phyloP scores from a whole-genome alignment of 2,797 vertebrate species.

The Ctenopoma multispine region DNA sequence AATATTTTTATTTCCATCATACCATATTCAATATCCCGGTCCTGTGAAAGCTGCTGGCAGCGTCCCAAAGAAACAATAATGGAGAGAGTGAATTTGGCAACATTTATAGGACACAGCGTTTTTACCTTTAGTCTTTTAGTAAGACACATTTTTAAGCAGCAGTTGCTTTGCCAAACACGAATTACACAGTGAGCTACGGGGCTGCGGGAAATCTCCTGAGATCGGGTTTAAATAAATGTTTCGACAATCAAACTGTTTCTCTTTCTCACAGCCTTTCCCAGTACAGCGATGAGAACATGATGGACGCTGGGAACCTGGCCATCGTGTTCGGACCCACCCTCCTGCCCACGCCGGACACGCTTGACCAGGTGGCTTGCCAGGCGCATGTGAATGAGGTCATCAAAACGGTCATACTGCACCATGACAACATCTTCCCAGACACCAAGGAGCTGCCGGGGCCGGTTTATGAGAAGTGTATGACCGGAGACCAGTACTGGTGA shows the following conservation, averaged over 20 bases:
- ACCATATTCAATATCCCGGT: slow-evolving; percentile 9
- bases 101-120: neutral
- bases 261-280: slow-evolving; percentile 90
- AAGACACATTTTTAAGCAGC: slow-evolving; percentile 2
- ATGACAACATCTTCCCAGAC: slow-evolving; percentile 97
- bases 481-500: slow-evolving; percentile 98
- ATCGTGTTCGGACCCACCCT: slow-evolving; percentile 98
- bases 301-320: slow-evolving; percentile 98
- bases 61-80: neutral
- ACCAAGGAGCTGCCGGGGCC: slow-evolving; percentile 96
- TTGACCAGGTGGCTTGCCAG: slow-evolving; percentile 98
- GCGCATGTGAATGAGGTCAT: slow-evolving; percentile 98
- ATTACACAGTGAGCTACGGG: neutral
- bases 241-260: neutral
- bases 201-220: neutral
- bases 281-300: slow-evolving; percentile 99
- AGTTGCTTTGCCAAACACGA: neutral
- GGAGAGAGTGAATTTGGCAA: neutral
- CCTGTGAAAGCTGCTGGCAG: slow-evolving; percentile 9
- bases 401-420: slow-evolving; percentile 98
- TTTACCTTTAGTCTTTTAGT: neutral
- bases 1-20: slow-evolving; percentile 30
- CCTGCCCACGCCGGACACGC: slow-evolving; percentile 96
- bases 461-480: slow-evolving; percentile 99
- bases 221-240: too few species aligned